Percentiles rank a stretch among this genome's conserved stretches.
Evolutionary conservation across 2,888 invertebrate genomes (phyloP).

Genomic region (Ophioninae sp.): DNA sequence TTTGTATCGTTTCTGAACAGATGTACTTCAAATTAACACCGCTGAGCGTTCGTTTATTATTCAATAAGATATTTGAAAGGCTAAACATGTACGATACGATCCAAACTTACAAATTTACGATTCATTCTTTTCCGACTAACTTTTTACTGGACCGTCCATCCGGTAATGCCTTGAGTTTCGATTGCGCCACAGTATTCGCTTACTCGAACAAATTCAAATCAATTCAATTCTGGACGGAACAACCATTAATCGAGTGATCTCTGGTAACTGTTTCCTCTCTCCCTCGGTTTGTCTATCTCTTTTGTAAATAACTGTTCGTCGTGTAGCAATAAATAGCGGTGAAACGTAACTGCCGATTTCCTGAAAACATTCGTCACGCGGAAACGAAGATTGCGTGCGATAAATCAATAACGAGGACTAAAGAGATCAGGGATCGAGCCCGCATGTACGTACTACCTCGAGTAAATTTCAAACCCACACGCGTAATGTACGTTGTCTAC

Average conservation of each 20-base stretch:
- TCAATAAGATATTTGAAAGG: too few species aligned
- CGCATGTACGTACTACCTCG: conserved; percentile 1
- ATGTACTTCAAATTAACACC: too few species aligned
- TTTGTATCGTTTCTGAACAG: neutral
- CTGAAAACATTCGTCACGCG: conserved; percentile 37
- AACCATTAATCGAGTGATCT: neutral
- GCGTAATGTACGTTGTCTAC: conserved; percentile 35
- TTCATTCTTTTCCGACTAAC: too few species aligned
- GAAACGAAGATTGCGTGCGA: conserved; percentile 55
- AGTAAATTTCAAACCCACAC: conserved; percentile 34
- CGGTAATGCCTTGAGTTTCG: neutral
- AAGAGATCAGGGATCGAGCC: conserved; percentile 46
- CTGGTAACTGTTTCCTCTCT: too few species aligned
- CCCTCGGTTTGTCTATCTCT: too few species aligned
- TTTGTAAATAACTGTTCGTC: neutral
- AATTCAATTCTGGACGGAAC: neutral
- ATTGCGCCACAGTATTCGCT: neutral
- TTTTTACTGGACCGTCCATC: too few species aligned
- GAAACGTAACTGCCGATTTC: conserved; percentile 12
- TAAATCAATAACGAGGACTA: conserved; percentile 45
- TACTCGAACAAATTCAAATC: neutral
- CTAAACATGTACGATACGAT: too few species aligned
- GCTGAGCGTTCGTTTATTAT: too few species aligned
- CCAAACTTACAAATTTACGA: too few species aligned
- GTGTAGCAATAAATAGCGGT: neutral